Evolutionary conservation across 2,888 invertebrate species (phyloP).

Genomic region (Abrostola triplasia): DNA sequence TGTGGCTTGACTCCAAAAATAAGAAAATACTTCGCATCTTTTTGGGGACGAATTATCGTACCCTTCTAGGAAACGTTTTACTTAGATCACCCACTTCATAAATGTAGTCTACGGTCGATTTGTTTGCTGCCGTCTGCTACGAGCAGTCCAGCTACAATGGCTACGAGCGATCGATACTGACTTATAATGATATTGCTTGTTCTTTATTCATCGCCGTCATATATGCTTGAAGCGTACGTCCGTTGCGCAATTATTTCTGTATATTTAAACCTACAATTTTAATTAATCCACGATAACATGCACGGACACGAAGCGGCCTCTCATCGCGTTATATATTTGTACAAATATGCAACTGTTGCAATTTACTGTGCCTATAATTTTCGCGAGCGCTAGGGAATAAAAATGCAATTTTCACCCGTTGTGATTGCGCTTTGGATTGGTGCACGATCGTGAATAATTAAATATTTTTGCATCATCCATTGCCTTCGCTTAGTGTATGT

Average conservation of each 20-base stretch:
- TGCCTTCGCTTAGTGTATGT: conserved; percentile 65
- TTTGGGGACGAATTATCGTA: too few species aligned
- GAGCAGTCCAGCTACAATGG: conserved; percentile 5
- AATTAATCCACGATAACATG: conserved; percentile 59
- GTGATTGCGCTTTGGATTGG: conserved; percentile 75
- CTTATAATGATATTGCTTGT: conserved; percentile 21
- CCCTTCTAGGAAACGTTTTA: conserved; percentile 26
- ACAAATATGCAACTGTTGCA: conserved; percentile 66
- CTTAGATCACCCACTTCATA: conserved; percentile 1
- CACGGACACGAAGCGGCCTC: conserved; percentile 49
- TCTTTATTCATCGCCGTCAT: conserved; percentile 37
- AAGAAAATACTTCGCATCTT: too few species aligned
- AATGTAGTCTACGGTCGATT: neutral
- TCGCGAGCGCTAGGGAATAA: conserved; percentile 69
- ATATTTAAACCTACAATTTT: conserved; percentile 51
- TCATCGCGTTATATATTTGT: conserved; percentile 56
- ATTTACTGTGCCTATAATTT: conserved; percentile 76
- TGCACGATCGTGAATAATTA: conserved; percentile 74
- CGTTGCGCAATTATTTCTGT: conserved; percentile 37
- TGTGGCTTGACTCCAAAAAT: too few species aligned
- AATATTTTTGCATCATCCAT: conserved; percentile 57
- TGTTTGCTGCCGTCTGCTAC: conserved; percentile 16
- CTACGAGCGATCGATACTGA: conserved; percentile 9
- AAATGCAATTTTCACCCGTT: conserved; percentile 77
- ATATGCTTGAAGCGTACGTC: conserved; percentile 29